Evolutionary conservation across 2,113 vertebrate genomes (phyloP).

Genomic region (Axis porcinus): DNA sequence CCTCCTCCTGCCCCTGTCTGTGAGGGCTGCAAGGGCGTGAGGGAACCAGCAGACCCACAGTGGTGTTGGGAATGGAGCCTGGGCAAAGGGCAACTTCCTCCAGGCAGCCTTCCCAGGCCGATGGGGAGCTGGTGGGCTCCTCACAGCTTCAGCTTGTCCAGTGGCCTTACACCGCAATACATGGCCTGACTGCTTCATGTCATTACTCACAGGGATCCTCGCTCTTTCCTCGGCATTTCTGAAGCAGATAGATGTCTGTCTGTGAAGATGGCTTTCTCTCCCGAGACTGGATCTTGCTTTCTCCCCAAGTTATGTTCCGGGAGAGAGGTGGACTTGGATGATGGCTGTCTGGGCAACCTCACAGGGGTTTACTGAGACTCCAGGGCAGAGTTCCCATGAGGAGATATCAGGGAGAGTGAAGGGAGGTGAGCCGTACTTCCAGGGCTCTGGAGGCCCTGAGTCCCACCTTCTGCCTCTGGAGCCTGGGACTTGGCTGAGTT

Average conservation of each 20-base stretch:
- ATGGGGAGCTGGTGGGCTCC: neutral
- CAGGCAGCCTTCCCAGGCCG: neutral
- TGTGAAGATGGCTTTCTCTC: neutral
- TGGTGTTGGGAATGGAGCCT: neutral
- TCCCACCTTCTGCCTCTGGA: neutral
- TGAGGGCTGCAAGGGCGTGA: neutral
- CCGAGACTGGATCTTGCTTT: neutral
- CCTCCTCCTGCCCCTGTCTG: neutral
- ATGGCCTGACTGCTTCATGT: neutral
- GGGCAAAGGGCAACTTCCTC: neutral
- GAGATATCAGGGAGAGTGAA: neutral
- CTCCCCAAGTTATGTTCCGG: neutral
- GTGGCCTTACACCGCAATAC: neutral
- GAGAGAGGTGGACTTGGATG: neutral
- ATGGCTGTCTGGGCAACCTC: neutral
- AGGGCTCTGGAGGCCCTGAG: too few relatives aligned
- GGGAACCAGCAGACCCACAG: neutral
- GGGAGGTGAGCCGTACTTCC: neutral
- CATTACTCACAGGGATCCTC: neutral
- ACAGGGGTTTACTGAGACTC: neutral
- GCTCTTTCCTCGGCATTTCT: neutral
- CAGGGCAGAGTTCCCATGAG: neutral
- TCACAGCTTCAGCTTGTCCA: neutral
- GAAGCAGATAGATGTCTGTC: neutral
- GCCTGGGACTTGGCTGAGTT: neutral